These are phyloP conservation scores for Corythornis vintsioides DNA, from an alignment of 2,113 vertebrate genomes.

Conservation along the genomic window DNA sequence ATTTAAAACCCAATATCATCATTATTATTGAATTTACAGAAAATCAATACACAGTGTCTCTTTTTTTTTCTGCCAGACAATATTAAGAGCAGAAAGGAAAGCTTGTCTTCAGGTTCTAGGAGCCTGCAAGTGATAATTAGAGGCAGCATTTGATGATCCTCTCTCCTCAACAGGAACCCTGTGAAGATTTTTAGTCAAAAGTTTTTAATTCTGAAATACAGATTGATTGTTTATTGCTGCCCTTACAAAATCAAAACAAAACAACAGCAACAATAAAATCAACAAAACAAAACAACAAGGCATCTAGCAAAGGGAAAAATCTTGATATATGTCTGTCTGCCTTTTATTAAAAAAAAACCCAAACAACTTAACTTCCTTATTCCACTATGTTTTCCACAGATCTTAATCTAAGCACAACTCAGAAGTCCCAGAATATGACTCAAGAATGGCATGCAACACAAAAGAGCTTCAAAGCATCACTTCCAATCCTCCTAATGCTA, in stretches of 20 bases:
- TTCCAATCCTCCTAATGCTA: background rate
- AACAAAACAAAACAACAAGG: too few relatives aligned
- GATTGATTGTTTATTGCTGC: background rate
- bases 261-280: too few relatives aligned
- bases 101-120: background rate
- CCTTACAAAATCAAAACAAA: background rate
- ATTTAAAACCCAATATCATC: too few relatives aligned
- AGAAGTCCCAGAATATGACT: background rate
- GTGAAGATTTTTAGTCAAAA: background rate
- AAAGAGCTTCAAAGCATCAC: background rate
- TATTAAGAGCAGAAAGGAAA: background rate
- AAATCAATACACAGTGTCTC: background rate
- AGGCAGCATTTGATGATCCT: background rate
- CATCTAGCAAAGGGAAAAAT: background rate
- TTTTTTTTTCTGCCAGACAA: background rate
- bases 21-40: background rate
- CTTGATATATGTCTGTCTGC: background rate
- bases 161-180: background rate
- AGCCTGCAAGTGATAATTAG: background rate
- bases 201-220: background rate
- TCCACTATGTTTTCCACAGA: background rate
- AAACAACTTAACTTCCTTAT: background rate
- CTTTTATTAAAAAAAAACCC: background rate
- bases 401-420: background rate
- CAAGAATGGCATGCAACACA: background rate